Percentiles rank a stretch among this genome's conserved stretches.
Conservation (phyloP, 2,797 vertebrate genomes). For the Lithobates sylvaticus region DNA sequence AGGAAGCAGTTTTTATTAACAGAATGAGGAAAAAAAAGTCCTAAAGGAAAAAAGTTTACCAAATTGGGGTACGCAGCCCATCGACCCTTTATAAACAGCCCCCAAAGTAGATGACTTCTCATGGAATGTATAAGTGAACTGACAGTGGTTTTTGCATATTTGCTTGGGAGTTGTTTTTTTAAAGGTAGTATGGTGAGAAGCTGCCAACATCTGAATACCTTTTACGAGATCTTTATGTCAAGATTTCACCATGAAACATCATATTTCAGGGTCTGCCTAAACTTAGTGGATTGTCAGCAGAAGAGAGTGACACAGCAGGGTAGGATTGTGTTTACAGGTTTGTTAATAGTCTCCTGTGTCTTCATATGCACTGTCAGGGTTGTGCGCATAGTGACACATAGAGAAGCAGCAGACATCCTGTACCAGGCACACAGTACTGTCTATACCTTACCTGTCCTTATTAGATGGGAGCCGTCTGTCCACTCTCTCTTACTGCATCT, state of each 20-base stretch:
- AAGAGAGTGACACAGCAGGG: background rate
- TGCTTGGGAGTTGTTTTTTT: no score
- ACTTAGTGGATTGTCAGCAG: background rate
- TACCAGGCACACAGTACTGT: background rate
- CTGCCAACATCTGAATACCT: background rate
- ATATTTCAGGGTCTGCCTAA: conserved; percentile 50
- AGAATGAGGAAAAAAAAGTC: no score
- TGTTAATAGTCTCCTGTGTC: conserved; percentile 22
- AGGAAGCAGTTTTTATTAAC: no score
- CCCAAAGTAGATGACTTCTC: no score
- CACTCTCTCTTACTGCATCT: background rate
- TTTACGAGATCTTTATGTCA: conserved; percentile 10
- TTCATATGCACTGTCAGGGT: conserved; percentile 5
- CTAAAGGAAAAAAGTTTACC: no score
- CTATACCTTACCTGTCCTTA: background rate
- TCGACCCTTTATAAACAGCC: no score
- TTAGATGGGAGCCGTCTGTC: background rate
- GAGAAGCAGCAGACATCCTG: conserved; percentile 1
- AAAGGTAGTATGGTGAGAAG: background rate
- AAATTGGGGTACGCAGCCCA: no score
- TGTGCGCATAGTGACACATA: background rate
- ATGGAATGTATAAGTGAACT: no score
- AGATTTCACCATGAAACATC: background rate
- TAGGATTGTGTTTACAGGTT: conserved; percentile 62
- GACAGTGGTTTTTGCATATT: no score